Conservation (phyloP, 2,113 vertebrate species). For the Eubucco bourcierii region DNA sequence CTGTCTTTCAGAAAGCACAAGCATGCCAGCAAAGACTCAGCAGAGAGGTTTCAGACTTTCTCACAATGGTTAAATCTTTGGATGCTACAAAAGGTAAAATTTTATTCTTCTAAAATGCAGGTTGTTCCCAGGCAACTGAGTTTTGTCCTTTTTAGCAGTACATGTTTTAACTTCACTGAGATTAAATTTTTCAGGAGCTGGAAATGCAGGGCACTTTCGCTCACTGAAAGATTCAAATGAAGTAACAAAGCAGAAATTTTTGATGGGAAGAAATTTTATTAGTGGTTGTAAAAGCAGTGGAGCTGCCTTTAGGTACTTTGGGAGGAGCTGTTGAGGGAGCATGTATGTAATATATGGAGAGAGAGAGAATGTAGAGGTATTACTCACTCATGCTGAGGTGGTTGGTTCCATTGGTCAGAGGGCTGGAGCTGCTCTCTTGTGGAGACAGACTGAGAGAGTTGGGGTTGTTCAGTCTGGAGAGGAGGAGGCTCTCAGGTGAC, state of each 20-base stretch:
- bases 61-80: constrained; percentile 81
- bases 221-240: background rate
- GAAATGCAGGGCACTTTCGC: background rate
- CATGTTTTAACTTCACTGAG: background rate
- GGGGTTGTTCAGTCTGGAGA: too few relatives aligned
- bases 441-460: too few relatives aligned
- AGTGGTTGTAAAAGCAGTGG: background rate
- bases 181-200: background rate
- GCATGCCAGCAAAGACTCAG: constrained; percentile 84
- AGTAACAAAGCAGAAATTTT: background rate
- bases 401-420: too few relatives aligned
- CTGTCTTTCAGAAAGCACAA: constrained; percentile 83
- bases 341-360: too few relatives aligned
- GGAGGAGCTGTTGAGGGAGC: too few relatives aligned
- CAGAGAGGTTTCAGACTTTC: constrained; percentile 81
- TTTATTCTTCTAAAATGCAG: background rate
- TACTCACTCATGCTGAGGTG: too few relatives aligned
- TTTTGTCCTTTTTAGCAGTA: background rate
- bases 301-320: background rate
- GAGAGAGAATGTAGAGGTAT: too few relatives aligned
- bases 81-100: constrained; percentile 87
- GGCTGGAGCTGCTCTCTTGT: too few relatives aligned
- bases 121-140: background rate
- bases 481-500: too few relatives aligned
- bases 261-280: background rate